phyloP scores from a whole-genome alignment of 2,113 vertebrate genomes.

The Leptodactylus fuscus region DNA sequence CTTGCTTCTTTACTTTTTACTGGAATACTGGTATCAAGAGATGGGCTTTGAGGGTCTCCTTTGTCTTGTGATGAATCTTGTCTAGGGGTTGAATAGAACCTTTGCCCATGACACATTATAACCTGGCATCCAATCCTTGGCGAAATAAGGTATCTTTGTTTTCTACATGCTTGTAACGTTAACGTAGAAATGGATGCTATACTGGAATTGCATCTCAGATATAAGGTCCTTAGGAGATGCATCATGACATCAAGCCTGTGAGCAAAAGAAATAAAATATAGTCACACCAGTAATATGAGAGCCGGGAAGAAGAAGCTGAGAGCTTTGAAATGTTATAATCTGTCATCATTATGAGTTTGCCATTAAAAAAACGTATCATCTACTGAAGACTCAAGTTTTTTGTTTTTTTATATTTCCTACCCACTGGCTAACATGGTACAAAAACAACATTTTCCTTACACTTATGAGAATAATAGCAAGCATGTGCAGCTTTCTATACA shows the following conservation, averaged over 20 bases:
- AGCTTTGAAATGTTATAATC: no score
- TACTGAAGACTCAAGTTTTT: no score
- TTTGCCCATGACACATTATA: conserved; percentile 64
- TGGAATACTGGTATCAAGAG: conserved; percentile 59
- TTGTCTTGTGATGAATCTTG: conserved; percentile 64
- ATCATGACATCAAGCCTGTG: conserved; percentile 71
- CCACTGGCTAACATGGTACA: no score
- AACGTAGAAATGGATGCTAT: conserved; percentile 62
- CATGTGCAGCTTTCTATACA: no score
- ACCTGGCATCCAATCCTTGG: conserved; percentile 65
- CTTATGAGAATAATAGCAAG: no score
- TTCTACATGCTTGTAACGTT: conserved; percentile 61
- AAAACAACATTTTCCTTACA: no score
- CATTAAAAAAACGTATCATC: no score
- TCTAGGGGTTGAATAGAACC: conserved; percentile 70
- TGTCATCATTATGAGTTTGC: no score
- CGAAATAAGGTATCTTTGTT: conserved; percentile 63
- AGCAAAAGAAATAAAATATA: conserved; percentile 58
- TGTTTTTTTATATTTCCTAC: no score
- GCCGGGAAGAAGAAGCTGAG: no score
- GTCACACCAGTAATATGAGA: background rate
- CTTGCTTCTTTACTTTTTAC: conserved; percentile 60
- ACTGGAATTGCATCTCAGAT: conserved; percentile 68
- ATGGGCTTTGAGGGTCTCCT: conserved; percentile 53
- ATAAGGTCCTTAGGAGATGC: conserved; percentile 72